Evolutionary conservation across 2,797 vertebrate species (phyloP).

Genomic region (Buceros bicornis): DNA sequence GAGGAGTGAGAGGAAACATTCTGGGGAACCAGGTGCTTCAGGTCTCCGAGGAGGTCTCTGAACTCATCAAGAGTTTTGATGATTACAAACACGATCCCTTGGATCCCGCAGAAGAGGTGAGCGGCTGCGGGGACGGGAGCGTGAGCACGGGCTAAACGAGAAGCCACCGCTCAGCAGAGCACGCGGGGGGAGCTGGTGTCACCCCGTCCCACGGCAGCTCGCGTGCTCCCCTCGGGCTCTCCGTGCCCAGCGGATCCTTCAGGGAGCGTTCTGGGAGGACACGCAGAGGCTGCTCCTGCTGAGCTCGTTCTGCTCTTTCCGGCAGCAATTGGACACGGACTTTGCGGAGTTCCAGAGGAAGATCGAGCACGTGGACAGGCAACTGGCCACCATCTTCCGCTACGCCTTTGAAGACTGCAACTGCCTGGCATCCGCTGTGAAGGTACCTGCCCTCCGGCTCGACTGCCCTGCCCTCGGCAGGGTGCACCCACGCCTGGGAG

Average conservation of each 20-base stretch:
- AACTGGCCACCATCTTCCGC: slow-evolving; percentile 81
- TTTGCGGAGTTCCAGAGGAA: slow-evolving; percentile 79
- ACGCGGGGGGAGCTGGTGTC: fast-evolving
- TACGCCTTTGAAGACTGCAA: slow-evolving; percentile 77
- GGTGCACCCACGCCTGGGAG: fast-evolving
- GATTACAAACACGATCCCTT: slow-evolving; percentile 81
- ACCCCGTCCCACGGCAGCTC: not conserved
- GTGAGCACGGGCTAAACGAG: not conserved
- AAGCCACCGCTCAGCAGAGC: not conserved
- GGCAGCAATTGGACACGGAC: slow-evolving; percentile 77
- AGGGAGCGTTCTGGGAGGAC: not conserved
- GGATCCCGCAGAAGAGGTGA: slow-evolving; percentile 77
- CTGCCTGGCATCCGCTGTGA: slow-evolving; percentile 66
- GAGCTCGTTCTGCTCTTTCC: not conserved
- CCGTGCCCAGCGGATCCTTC: not conserved
- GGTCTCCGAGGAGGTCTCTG: slow-evolving; percentile 78
- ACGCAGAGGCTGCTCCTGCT: fast-evolving
- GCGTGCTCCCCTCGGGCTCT: fast-evolving
- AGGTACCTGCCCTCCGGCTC: slow-evolving; percentile 56
- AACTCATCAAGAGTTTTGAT: slow-evolving; percentile 73
- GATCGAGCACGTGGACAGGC: slow-evolving; percentile 79
- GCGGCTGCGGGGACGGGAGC: not conserved
- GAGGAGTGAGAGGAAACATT: slow-evolving; percentile 74
- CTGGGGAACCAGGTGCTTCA: slow-evolving; percentile 58
- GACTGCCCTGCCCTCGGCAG: not conserved